Conservation (phyloP, 2,113 vertebrate species). For the Montifringilla adamsi region DNA sequence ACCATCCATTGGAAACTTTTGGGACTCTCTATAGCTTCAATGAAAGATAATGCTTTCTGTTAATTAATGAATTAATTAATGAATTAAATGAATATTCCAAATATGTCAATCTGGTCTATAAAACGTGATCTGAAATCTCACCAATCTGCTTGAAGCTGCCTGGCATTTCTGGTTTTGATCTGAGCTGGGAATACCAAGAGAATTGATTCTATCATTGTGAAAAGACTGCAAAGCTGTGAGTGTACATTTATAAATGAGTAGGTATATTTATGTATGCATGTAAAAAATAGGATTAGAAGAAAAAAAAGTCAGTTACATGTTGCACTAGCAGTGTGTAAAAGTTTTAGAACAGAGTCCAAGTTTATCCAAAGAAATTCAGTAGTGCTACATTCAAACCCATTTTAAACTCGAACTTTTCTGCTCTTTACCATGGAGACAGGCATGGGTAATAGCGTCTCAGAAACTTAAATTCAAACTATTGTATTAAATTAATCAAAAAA, state of each 20-base stretch:
- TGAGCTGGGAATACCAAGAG: not conserved
- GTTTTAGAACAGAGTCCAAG: not conserved
- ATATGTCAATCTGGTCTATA: not conserved
- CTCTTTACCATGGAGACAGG: not conserved
- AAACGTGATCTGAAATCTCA: not conserved
- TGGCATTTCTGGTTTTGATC: not conserved
- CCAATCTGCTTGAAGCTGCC: not conserved
- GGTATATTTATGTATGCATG: not conserved
- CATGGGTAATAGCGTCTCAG: not conserved
- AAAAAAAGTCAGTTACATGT: not conserved
- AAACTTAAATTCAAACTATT: slow-evolving; percentile 21
- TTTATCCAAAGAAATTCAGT: not conserved
- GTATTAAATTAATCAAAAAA: slow-evolving; percentile 27
- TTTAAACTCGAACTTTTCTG: not conserved
- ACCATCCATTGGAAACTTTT: not conserved
- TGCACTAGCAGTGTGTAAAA: not conserved
- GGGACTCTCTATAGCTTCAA: not conserved
- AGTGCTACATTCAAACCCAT: not conserved
- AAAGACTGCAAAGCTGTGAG: not conserved
- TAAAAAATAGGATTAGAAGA: not conserved
- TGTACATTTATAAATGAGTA: not conserved
- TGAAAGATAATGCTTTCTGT: not conserved
- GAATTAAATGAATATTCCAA: not conserved
- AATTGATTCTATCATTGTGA: not conserved
- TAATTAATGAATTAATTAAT: too few species aligned